Evolutionary conservation across 2,797 vertebrate genomes (phyloP).

Genomic region (Liasis olivaceus): DNA sequence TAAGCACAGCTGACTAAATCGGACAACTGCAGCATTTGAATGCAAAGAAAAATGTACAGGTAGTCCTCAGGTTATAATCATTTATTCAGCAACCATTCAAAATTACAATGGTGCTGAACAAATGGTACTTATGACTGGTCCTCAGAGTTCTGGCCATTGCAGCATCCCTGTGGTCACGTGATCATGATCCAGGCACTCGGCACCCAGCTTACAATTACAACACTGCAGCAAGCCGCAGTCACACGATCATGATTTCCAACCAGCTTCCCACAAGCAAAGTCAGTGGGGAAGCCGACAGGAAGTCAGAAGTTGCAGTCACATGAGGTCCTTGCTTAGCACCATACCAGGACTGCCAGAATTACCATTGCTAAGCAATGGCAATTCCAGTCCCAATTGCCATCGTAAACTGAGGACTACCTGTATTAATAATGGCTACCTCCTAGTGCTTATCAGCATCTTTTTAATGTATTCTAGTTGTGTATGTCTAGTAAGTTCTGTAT

Average conservation of each 20-base stretch:
- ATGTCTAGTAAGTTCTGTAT: background rate
- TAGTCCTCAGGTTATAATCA: background rate
- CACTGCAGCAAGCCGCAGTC: background rate
- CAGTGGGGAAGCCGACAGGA: background rate
- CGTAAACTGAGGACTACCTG: background rate
- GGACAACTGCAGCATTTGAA: background rate
- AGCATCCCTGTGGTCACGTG: background rate
- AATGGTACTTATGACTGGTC: background rate
- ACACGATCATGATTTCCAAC: background rate
- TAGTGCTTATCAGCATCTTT: background rate
- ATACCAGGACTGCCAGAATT: background rate
- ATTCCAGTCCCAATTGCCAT: background rate
- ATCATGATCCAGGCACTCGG: background rate
- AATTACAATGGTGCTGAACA: background rate
- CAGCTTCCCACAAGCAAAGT: background rate
- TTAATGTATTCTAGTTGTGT: background rate
- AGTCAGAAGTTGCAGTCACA: background rate
- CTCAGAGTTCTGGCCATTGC: background rate
- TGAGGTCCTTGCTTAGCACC: background rate
- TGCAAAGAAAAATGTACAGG: background rate
- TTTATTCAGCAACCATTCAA: background rate
- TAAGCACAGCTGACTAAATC: background rate
- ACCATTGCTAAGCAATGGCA: background rate
- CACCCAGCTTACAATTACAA: background rate
- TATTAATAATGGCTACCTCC: background rate